Evolutionary conservation across 2,888 invertebrate genomes (phyloP).

Genomic region (Diogma glabrata): DNA sequence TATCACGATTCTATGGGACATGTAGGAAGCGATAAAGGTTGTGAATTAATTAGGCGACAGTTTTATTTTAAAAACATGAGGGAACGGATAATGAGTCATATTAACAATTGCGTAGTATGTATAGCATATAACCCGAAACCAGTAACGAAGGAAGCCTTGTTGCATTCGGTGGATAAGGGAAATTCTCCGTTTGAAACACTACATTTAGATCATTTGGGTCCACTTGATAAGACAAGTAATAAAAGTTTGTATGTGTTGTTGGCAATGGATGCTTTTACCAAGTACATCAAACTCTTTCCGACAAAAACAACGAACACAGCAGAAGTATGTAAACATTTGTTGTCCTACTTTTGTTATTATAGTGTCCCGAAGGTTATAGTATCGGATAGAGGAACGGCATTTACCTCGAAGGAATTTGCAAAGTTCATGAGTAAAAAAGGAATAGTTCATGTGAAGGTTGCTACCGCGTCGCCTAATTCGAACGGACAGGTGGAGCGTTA

Average conservation of each 20-base stretch:
- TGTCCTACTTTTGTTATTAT: neutral
- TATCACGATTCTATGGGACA: neutral
- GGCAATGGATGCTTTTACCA: neutral
- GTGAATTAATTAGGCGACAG: neutral
- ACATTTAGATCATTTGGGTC: constrained; percentile 7
- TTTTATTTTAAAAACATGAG: no score
- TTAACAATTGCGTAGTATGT: no score
- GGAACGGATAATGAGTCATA: no score
- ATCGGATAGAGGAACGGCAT: constrained; percentile 1
- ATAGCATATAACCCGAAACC: no score
- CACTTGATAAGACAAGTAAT: neutral
- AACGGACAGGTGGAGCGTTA: constrained; percentile 14
- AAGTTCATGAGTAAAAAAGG: constrained; percentile 7
- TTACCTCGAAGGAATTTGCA: constrained; percentile 12
- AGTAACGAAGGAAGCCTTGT: no score
- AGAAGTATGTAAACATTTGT: no score
- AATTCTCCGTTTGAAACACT: constrained; percentile 2
- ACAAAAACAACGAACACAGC: neutral
- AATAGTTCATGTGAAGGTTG: constrained; percentile 14
- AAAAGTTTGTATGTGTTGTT: neutral
- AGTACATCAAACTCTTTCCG: neutral
- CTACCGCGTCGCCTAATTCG: constrained; percentile 13
- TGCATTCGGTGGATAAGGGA: no score
- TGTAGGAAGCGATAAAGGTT: neutral
- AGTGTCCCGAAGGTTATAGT: neutral